Conservation (phyloP, 2,888 invertebrate species). For the Monochamus alternatus region DNA sequence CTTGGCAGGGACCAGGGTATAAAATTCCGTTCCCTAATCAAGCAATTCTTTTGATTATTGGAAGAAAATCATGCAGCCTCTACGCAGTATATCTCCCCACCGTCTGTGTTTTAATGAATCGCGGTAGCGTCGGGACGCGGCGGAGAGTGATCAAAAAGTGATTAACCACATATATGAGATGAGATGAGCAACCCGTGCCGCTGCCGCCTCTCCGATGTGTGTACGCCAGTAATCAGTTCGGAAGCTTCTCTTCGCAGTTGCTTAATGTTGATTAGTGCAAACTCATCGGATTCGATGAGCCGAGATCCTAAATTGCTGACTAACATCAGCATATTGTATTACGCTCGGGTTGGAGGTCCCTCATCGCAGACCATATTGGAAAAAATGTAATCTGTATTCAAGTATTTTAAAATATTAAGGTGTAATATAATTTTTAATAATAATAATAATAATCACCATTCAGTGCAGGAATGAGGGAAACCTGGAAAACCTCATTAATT, state of each 20-base stretch:
- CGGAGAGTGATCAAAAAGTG: slow-evolving; percentile 30
- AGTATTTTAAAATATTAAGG: no score
- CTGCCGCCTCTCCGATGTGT: neutral
- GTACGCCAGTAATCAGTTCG: slow-evolving; percentile 30
- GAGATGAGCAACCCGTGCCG: slow-evolving; percentile 13
- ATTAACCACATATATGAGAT: slow-evolving; percentile 27
- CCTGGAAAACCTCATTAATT: no score
- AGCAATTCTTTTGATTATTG: no score
- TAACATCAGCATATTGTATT: slow-evolving; percentile 37
- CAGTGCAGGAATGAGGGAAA: no score
- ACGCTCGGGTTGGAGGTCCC: slow-evolving; percentile 1
- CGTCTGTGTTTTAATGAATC: slow-evolving; percentile 31
- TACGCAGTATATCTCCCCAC: neutral
- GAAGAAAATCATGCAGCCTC: neutral
- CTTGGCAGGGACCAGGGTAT: no score
- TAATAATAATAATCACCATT: no score
- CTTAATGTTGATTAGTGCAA: slow-evolving; percentile 42
- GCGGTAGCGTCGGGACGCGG: slow-evolving; percentile 1
- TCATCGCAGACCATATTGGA: neutral
- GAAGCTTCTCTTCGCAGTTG: slow-evolving; percentile 35
- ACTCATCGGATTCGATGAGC: slow-evolving; percentile 45
- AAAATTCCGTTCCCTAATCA: no score
- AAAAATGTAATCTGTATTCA: no score
- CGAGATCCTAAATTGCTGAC: slow-evolving; percentile 35
- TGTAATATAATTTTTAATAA: no score